phyloP scores from a whole-genome alignment of 2,113 vertebrate genomes.

The Gopherus flavomarginatus region DNA sequence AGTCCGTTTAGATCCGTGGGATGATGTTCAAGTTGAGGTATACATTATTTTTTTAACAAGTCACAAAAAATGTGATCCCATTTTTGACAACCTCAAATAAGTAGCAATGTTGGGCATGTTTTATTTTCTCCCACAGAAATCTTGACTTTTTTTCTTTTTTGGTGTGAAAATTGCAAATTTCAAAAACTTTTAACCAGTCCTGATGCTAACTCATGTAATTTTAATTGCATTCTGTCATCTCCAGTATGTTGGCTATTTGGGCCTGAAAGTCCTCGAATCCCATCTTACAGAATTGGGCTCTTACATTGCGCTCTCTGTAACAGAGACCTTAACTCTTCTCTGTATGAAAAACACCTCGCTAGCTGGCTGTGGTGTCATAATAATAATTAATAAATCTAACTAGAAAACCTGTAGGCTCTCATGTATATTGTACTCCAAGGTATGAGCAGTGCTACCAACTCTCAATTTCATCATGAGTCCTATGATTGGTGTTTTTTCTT shows the following conservation, averaged over 20 bases:
- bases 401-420: no score
- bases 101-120: not conserved
- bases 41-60: no score
- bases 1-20: constrained; percentile 90
- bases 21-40: constrained; percentile 92
- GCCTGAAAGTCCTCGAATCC: no score
- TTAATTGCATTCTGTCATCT: not conserved
- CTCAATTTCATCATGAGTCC: not conserved
- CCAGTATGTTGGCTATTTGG: not conserved
- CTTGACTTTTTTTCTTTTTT: not conserved
- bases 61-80: no score
- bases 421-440: not conserved
- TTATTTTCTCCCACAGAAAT: not conserved
- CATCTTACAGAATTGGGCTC: no score
- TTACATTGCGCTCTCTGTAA: no score
- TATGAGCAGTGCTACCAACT: not conserved
- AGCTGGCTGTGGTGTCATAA: no score
- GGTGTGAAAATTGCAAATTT: not conserved
- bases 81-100: no score
- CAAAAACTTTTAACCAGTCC: not conserved
- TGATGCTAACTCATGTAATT: not conserved
- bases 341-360: no score
- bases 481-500: not conserved
- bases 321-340: no score
- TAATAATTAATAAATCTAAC: no score